Base-by-base conservation (phyloP, 2,888 invertebrate species). In the Agonopterix alstromeriana region DNA sequence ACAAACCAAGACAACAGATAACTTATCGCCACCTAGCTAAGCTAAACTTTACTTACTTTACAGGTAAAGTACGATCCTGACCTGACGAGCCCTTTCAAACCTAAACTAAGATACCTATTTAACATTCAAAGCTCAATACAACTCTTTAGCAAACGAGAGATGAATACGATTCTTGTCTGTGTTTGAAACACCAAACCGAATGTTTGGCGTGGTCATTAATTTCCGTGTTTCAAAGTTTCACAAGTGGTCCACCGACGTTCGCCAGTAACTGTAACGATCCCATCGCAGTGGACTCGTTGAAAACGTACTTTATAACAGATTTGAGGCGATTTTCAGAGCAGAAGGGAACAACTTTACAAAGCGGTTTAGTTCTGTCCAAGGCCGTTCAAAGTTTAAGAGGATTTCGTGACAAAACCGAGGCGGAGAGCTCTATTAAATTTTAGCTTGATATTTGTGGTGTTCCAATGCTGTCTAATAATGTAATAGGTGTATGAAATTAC, bases 351-450 rank as follows among this genome's bases (percentile, higher is more conserved):
- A 65, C 56, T 65, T 60, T 46, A 53, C 49, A 66, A 72, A 71
- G 73, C 72, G 67, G 67, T 70, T 72, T 71, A 71, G 73, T 72
- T 71, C 62, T 55, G 46, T 50, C 49, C 57, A 59, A 67, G 57
- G 56, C 70, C 58, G 57, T 65, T 60, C 62, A 53, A 69, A 74
- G 53, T 74, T 70, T 49, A 69, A 73, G 72, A 70, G 70, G 71
- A 70, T 71, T 74, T 63, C 51, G 60, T 54, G 58, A 66, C 69
- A 64, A 64, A 62, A 64, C 60, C 54, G 53, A 51, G 27, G 27
- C 27, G 38, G n/a, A 38, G 9, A n/a, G 38, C 38, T 38, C 38
- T 9, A 38, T n/a, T 9, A 38, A 38, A 38, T 38, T n/a, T 38
- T 8, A n/a, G 9, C 38, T 38, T 38, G 9, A 7, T 27, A 27